Percentiles rank a stretch among this genome's conserved stretches.
Conservation (phyloP, 2,113 vertebrate species). For the Albula glossodonta region DNA sequence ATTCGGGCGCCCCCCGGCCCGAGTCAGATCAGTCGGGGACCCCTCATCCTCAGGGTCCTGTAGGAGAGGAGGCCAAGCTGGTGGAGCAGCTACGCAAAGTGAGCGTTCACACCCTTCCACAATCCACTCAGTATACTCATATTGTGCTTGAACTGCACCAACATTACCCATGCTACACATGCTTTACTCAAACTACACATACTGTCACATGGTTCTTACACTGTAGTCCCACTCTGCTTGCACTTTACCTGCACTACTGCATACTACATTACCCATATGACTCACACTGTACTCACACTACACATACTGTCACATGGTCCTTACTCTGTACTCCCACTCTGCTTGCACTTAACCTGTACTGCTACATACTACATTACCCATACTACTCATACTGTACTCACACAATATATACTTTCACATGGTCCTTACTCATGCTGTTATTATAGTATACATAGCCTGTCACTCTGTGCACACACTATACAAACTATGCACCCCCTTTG, state of each 20-base stretch:
- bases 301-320: neutral
- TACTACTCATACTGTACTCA: neutral
- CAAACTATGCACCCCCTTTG: neutral
- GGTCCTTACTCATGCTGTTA: neutral
- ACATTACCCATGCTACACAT: neutral
- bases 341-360: too few relatives aligned
- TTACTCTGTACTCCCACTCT: neutral
- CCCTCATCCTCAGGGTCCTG: constrained; percentile 45
- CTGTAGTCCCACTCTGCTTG: too few relatives aligned
- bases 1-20: constrained; percentile 28
- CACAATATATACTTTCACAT: neutral
- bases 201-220: neutral
- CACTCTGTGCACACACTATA: neutral
- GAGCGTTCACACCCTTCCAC: neutral
- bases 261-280: neutral
- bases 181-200: neutral
- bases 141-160: neutral
- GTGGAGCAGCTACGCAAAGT: constrained; percentile 92
- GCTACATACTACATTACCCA: too few relatives aligned
- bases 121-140: neutral
- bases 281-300: neutral
- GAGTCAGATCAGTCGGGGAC: constrained; percentile 39
- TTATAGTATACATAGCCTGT: neutral
- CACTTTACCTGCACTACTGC: neutral
- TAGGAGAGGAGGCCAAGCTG: constrained; percentile 65